A percentile compares a stretch with the other conserved stretches of the same genome.
phyloP scores from a whole-genome alignment of 2,113 vertebrate genomes.

The Antigone vipio region DNA sequence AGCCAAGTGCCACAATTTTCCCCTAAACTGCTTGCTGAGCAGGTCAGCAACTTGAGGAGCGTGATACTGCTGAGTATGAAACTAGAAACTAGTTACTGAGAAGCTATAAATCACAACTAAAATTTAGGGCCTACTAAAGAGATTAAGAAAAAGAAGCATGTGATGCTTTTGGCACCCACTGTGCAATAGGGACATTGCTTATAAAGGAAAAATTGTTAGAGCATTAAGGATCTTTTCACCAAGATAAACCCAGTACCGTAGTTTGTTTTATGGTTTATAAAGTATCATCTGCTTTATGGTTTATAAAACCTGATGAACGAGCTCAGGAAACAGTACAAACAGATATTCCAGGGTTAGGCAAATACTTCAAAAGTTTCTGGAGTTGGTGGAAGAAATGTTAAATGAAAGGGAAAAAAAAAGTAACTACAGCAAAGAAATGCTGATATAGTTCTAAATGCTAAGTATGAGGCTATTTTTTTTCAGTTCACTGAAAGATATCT shows the following conservation, averaged over 20 bases:
- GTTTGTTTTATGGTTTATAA: slow-evolving; percentile 12
- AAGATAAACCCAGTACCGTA: neutral
- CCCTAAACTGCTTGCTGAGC: slow-evolving; percentile 25
- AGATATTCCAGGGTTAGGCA: neutral
- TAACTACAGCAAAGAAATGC: neutral
- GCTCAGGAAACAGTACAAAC: neutral
- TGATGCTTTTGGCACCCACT: neutral
- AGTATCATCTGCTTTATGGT: slow-evolving; percentile 4
- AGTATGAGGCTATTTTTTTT: neutral
- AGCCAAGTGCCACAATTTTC: slow-evolving; percentile 53
- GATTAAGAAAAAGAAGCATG: slow-evolving; percentile 18
- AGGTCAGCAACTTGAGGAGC: slow-evolving; percentile 33
- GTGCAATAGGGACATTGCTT: neutral
- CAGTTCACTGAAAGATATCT: neutral
- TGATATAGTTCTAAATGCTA: neutral
- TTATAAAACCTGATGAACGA: neutral
- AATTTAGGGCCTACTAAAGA: slow-evolving; percentile 28
- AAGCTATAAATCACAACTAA: slow-evolving; percentile 23
- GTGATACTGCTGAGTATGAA: slow-evolving; percentile 33
- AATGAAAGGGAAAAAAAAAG: neutral
- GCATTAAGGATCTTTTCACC: neutral
- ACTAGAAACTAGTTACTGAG: slow-evolving; percentile 19
- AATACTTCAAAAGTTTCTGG: slow-evolving; percentile 2
- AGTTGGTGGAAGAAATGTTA: neutral
- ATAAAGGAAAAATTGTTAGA: slow-evolving; percentile 41